Percentiles rank a stretch among this genome's conserved stretches.
Evolutionary conservation across 2,888 invertebrate genomes (phyloP).

Genomic region (Cataglyphis rosenhaueri): DNA sequence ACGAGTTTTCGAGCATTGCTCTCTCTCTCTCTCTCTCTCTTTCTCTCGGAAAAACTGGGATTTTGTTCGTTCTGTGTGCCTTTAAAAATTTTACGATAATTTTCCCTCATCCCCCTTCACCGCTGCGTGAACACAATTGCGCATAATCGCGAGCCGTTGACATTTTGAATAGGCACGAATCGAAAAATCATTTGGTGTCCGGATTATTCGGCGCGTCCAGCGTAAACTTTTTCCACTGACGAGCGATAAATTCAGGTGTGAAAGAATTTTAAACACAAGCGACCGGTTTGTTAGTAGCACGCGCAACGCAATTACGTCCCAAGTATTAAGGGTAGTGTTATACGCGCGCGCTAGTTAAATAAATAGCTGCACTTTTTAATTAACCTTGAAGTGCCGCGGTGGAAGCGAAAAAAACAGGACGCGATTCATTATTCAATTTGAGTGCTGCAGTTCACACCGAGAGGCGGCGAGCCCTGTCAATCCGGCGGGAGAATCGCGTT

Average conservation of each 20-base stretch:
- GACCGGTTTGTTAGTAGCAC: constrained; percentile 7
- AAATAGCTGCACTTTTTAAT: constrained; percentile 54
- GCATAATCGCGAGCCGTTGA: not conserved
- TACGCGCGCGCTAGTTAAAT: constrained; percentile 39
- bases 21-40: no score
- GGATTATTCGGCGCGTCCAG: not conserved
- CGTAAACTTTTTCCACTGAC: not conserved
- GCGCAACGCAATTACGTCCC: constrained; percentile 35
- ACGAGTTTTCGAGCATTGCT: constrained; percentile 26
- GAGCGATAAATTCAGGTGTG: constrained; percentile 10
- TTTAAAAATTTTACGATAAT: not conserved
- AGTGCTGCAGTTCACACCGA: constrained; percentile 22
- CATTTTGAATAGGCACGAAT: not conserved
- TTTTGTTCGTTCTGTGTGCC: not conserved
- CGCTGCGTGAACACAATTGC: not conserved
- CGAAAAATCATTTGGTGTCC: not conserved
- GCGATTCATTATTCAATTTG: constrained; percentile 47
- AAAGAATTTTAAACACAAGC: constrained; percentile 40
- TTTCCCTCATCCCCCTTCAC: not conserved
- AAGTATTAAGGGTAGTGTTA: constrained; percentile 36
- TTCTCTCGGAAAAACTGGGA: not conserved
- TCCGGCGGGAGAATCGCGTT: constrained; percentile 44
- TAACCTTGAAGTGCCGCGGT: constrained; percentile 43
- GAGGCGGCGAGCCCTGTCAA: constrained; percentile 12
- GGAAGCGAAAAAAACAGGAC: constrained; percentile 16